A percentile compares a stretch with the other conserved stretches of the same genome.
phyloP scores from a whole-genome alignment of 2,113 vertebrate species.

The Lates calcarifer region DNA sequence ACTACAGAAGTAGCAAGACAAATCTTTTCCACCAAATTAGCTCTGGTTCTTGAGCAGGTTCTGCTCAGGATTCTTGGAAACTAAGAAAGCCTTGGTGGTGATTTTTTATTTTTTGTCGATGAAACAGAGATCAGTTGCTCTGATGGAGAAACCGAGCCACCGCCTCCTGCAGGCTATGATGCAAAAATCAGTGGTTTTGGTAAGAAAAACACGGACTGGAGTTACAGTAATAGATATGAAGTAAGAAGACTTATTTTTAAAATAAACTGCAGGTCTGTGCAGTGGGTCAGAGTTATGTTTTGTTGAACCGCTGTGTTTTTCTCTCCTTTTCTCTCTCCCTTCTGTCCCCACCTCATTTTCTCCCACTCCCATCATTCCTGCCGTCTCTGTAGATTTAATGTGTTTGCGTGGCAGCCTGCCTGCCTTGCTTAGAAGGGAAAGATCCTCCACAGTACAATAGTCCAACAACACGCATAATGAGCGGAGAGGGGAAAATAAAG shows the following conservation, averaged over 20 bases:
- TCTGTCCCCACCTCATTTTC: background rate
- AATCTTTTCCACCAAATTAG: too few species aligned
- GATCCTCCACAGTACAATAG: slow-evolving; percentile 19
- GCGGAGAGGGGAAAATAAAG: slow-evolving; percentile 33
- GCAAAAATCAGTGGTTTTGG: background rate
- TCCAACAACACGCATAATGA: slow-evolving; percentile 26
- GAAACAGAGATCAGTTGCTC: too few species aligned
- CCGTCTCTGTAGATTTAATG: slow-evolving; percentile 15
- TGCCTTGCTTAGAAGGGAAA: background rate
- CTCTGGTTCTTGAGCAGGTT: too few species aligned
- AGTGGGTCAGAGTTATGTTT: background rate
- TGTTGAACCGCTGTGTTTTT: background rate
- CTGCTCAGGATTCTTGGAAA: too few species aligned
- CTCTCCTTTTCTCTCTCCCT: background rate
- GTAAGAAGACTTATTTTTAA: background rate
- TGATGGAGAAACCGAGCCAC: too few species aligned
- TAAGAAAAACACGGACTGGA: background rate
- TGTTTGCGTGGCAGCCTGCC: slow-evolving; percentile 4
- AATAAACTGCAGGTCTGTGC: background rate
- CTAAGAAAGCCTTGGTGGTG: too few species aligned
- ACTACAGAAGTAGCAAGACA: background rate
- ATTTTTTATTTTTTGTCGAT: too few species aligned
- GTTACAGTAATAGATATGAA: background rate
- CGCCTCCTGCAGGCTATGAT: too few species aligned
- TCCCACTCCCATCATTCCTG: slow-evolving; percentile 20